A percentile compares a stretch with the other conserved stretches of the same genome.
Evolutionary conservation across 2,113 vertebrate genomes (phyloP).

Genomic region (Cololabis saira): DNA sequence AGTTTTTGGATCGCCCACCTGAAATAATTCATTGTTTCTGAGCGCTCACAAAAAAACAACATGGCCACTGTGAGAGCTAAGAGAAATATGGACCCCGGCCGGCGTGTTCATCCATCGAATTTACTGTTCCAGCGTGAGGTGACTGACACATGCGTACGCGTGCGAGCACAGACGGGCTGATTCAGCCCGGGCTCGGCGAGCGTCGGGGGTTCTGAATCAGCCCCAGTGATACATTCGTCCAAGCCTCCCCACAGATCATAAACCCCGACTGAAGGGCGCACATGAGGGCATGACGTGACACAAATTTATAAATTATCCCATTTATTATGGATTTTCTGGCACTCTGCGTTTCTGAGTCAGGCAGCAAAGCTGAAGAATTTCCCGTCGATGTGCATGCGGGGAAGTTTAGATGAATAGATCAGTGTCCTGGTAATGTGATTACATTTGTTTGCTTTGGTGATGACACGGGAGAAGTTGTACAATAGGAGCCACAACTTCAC

Average conservation of each 20-base stretch:
- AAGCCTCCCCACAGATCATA: constrained; percentile 58
- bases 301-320: constrained; percentile 65
- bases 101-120: constrained; percentile 71
- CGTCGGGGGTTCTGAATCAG: constrained; percentile 54
- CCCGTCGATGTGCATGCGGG: constrained; percentile 21
- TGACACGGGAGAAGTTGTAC: too few relatives aligned
- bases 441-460: neutral
- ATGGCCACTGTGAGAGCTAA: constrained; percentile 67
- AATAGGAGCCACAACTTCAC: too few relatives aligned
- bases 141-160: constrained; percentile 59
- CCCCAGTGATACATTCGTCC: constrained; percentile 68
- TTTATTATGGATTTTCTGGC: constrained; percentile 58
- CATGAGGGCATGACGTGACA: constrained; percentile 52
- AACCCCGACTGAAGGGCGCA: constrained; percentile 62
- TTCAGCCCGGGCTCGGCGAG: constrained; percentile 58
- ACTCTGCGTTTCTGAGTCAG: constrained; percentile 43
- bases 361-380: constrained; percentile 29
- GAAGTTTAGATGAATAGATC: constrained; percentile 18
- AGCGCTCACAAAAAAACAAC: constrained; percentile 69
- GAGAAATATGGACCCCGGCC: constrained; percentile 75
- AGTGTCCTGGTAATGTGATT: constrained; percentile 7
- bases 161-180: constrained; percentile 61
- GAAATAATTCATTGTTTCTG: constrained; percentile 81
- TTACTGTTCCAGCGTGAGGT: constrained; percentile 66
- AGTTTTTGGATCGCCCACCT: constrained; percentile 69